Base-by-base conservation (phyloP, 2,888 invertebrate genomes). In the Linnaemya vulpina region DNA sequence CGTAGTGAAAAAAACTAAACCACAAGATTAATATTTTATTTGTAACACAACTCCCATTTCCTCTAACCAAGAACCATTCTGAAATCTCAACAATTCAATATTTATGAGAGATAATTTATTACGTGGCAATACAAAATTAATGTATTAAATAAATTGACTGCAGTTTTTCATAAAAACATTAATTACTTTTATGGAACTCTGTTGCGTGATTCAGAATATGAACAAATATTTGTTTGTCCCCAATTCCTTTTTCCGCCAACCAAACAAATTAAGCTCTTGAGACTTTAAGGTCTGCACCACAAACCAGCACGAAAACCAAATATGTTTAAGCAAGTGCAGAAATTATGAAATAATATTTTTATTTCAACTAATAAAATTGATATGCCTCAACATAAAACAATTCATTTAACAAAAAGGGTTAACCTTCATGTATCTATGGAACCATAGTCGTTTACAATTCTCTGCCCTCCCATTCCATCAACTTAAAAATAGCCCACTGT, bases 231-330 rank as follows among this genome's bases (percentile, higher is more conserved):
- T 7, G 63, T 73, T 79, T 30, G 30, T 30, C 30, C 5, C 30
- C 53, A 9, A 51, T 35, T 58, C 65, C 58, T 38, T 7, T 60
- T 80, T 30, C 20, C 40, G 43, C 60, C 51, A 65, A 67, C 46
- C 43, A 77, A 83, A 83, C 60, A 71, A 77, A 67, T 76, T 71
- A 51, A 71, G 51, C 82, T 67, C 71, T 53, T n/a, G 71, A 65
- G 71, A 83, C 53, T 73, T 20, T 1, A 58, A 38, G 38, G 9
- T 3, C 46, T 7, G 25, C 38, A 51, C 25, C 38, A 65, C 46
- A 65, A 49, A 13, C 11, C 13, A 13, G 13, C 79, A 58, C 35
- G 53, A 51, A 3, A n/a, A 53, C 53, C 11, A 58, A 38, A 49
- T 13, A 62, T 35, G 46, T 76, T 70, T 62, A 30, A 13, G 62